These are phyloP conservation scores for Lepilemur septentrionalis DNA, from an alignment of 2,797 vertebrate species.

Conservation along the genomic window DNA sequence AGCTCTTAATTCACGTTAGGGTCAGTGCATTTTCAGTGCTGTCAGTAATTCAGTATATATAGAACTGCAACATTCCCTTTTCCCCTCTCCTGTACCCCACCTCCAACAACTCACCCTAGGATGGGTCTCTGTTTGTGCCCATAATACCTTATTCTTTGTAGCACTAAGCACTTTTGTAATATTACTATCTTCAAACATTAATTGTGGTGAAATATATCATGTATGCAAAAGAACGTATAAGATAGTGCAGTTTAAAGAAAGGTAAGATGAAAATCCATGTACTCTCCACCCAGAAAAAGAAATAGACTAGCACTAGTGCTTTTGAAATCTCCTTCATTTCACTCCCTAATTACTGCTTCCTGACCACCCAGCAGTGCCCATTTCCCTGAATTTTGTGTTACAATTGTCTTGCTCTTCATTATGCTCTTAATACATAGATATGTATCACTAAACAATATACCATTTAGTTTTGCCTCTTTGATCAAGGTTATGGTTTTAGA, in stretches of 20 bases:
- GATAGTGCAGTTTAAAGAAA: neutral
- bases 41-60: neutral
- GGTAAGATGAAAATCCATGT: neutral
- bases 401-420: neutral
- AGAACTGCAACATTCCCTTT: neutral
- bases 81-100: neutral
- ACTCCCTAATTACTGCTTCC: neutral
- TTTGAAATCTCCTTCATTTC: neutral
- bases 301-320: neutral
- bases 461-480: neutral
- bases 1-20: constrained; percentile 25
- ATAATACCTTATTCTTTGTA: neutral
- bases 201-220: neutral
- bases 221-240: neutral
- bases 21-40: neutral
- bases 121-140: neutral
- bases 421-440: neutral
- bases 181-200: neutral
- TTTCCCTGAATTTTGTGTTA: neutral
- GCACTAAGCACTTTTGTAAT: neutral
- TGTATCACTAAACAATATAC: neutral
- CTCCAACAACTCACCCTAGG: neutral
- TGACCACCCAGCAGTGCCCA: neutral
- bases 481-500: neutral
- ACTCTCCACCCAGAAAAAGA: neutral